Base-by-base conservation (phyloP, 2,888 invertebrate genomes). In the Synanthedon tipuliformis region DNA sequence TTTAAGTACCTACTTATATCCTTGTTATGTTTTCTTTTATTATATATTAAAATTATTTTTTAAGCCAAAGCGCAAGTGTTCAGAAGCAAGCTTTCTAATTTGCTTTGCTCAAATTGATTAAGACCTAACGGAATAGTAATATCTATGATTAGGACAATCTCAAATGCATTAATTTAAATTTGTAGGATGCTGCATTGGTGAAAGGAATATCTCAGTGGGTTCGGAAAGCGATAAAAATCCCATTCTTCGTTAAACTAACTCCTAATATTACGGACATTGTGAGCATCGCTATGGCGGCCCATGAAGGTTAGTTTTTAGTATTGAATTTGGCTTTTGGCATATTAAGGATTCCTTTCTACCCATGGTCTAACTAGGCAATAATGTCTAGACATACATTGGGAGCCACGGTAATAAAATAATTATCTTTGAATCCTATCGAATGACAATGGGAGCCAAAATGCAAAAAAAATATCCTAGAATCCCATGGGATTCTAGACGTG, bases 221-320 rank as follows among this genome's bases (percentile, higher is more conserved):
- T 11, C 89, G 93, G 52, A 90, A 88, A 40, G 92, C 94, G 0
- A 91, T 97, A 8, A 93, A 93, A 70, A 95, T 99, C 59, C 99
- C 99, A 2, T 95, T 99, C 86, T 99, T 99, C 81, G 92, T 98
- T 12, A 99, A 99, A 81, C 83, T 99, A 54, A 99, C 99, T 0
- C 99, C 99, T 0, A 99, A 99, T 74, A 97, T 99, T 27, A 99
- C 99, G 0, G 94, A 97, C 59, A 95, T 99, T 52, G 93, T 94
- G 0, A 86, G 88, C 41, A 96, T 99, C 59, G 99, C 99, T 0
- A 82, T 73, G 63, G 99, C 99, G 3, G 99, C 99, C 0, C 82
- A 95, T 65, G 92, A 94, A 85, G 96, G 95, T 93, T 76, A 40
- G 16, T 27, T 7, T 7, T 27, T 27, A 27, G 27, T 27, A 27